These are phyloP conservation scores for Hydrocynus forskahlii DNA, from an alignment of 2,797 vertebrate genomes.

Conservation along the genomic window DNA sequence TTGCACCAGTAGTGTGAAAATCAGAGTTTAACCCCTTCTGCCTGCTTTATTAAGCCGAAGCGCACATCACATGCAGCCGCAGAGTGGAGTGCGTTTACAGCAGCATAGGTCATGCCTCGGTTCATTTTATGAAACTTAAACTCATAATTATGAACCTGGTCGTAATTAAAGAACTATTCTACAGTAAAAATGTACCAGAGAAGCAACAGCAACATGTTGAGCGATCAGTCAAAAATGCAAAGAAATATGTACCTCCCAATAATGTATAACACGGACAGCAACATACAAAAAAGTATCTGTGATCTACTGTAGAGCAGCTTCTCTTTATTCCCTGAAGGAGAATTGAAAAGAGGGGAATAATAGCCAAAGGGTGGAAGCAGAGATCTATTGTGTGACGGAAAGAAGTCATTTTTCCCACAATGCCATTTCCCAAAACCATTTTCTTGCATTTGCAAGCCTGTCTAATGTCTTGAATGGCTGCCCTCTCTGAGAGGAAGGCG, in stretches of 20 bases:
- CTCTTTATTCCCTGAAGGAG: constrained; percentile 34
- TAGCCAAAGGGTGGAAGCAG: constrained; percentile 35
- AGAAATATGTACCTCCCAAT: constrained; percentile 7
- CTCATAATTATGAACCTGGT: no score
- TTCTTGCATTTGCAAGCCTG: constrained; percentile 57
- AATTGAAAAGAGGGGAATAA: constrained; percentile 27
- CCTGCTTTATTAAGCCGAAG: constrained; percentile 2
- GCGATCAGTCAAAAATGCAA: background rate
- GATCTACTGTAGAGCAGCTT: background rate
- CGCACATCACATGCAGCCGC: background rate
- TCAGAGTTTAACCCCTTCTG: constrained; percentile 22
- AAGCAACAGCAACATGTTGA: background rate
- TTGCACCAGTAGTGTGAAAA: constrained; percentile 2
- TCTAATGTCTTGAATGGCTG: constrained; percentile 59
- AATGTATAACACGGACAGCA: background rate
- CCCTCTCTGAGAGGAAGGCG: constrained; percentile 39
- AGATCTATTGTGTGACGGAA: constrained; percentile 53
- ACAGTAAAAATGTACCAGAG: background rate
- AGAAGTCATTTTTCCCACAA: constrained; percentile 45
- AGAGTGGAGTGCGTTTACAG: background rate
- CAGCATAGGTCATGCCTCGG: no score
- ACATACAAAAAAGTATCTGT: background rate
- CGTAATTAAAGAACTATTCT: background rate
- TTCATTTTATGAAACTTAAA: no score
- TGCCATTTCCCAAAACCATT: constrained; percentile 54